Percentiles rank a stretch among this genome's conserved stretches.
These are phyloP conservation scores for Takifugu rubripes DNA, from an alignment of 2,797 vertebrate species.

Conservation along the genomic window DNA sequence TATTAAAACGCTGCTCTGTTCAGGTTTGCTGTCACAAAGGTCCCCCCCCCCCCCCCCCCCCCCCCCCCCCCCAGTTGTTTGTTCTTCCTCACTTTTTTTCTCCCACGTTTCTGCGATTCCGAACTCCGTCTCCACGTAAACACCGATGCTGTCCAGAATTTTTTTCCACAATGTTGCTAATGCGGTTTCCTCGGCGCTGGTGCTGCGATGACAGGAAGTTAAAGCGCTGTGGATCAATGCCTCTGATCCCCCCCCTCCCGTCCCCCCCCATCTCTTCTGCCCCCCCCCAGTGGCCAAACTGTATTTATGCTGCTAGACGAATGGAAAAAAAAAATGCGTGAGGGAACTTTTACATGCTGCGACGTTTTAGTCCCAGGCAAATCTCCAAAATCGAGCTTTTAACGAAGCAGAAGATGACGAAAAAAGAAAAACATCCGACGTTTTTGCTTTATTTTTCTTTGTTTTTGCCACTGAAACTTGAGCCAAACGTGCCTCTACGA, in stretches of 20 bases:
- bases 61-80: conserved; percentile 28
- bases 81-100: conserved; percentile 47
- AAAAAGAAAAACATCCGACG: conserved; percentile 50
- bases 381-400: conserved; percentile 98
- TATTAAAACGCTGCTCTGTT: conserved; percentile 93
- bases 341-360: conserved; percentile 90
- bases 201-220: conserved; percentile 72
- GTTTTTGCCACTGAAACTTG: conserved; percentile 99
- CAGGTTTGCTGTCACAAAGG: conserved; percentile 67
- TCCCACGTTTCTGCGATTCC: conserved; percentile 47
- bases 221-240: conserved; percentile 78
- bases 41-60: conserved; percentile 12
- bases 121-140: conserved; percentile 50
- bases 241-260: conserved; percentile 54
- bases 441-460: conserved; percentile 52
- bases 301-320: conserved; percentile 98
- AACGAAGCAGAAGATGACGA: conserved; percentile 66
- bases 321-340: conserved; percentile 60
- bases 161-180: conserved; percentile 78
- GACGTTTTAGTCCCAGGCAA: conserved; percentile 99
- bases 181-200: conserved; percentile 83
- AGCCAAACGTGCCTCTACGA: conserved; percentile 99
- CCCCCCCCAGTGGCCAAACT: conserved; percentile 99
- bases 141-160: conserved; percentile 84
- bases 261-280: conserved; percentile 82